Percentiles rank a stretch among this genome's conserved stretches.
phyloP scores from a whole-genome alignment of 2,797 vertebrate species.

The Hypotaenidia okinawae region DNA sequence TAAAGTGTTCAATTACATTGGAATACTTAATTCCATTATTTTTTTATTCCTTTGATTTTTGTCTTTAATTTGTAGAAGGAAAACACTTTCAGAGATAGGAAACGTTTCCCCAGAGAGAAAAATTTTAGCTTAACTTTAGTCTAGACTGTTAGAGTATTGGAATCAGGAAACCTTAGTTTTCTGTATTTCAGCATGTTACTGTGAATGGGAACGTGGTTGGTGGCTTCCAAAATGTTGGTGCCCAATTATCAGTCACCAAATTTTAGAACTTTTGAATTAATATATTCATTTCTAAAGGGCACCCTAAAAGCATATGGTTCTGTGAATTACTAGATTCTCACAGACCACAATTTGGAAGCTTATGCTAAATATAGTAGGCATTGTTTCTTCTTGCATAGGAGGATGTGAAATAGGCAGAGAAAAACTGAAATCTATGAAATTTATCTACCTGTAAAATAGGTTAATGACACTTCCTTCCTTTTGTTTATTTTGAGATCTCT shows the following conservation, averaged over 20 bases:
- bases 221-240: neutral
- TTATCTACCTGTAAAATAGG: conserved; percentile 49
- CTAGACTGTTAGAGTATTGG: neutral
- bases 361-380: conserved; percentile 47
- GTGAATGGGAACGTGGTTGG: neutral
- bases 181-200: neutral
- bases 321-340: conserved; percentile 21
- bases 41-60: neutral
- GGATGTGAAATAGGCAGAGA: conserved; percentile 59
- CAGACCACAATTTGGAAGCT: neutral
- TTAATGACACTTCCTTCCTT: conserved; percentile 47
- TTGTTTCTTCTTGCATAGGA: conserved; percentile 49
- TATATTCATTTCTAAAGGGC: neutral
- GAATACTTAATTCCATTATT: neutral
- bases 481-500: neutral
- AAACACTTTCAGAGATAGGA: neutral
- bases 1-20: neutral
- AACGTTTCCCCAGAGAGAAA: neutral
- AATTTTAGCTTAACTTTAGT: neutral
- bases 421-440: conserved; percentile 39
- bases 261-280: neutral
- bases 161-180: neutral
- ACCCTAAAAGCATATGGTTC: neutral
- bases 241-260: neutral
- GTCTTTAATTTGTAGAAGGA: neutral